Base-by-base conservation (phyloP, 64 coral and sea anemone species). In the Pocillopora verrucosa region DNA sequence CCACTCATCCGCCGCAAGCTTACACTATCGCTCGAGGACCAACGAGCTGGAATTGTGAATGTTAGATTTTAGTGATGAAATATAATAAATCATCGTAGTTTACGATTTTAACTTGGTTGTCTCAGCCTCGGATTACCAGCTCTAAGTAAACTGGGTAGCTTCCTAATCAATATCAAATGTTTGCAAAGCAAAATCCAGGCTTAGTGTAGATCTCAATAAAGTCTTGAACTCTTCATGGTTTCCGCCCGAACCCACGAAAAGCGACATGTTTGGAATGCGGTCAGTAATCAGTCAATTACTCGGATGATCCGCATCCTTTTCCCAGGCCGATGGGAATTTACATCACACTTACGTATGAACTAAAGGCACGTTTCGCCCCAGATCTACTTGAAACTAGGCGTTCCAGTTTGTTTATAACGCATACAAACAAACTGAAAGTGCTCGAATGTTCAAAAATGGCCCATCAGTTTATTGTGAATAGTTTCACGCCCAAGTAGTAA, bases 211-310 rank as follows among this genome's bases (percentile, higher is more conserved):
- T n/a, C n/a, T 20, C 10, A 70, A 70, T 5, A 25, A n/a, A 11
- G 67, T 20, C 67, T 70, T 70, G 25, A 70, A 70, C 22, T 51
- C 41, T 10, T 70, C n/a, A 30, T 70, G 67, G 25, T 70, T 70
- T 70, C 67, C 67, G 67, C 67, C 67, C 67, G 25, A 70, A 70
- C 67, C 67, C 67, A 70, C 67, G 19, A 25, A 70, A 70, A 70
- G 20, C 41, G 41, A 51, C 41, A 51, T 51, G 41, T 3, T 51
- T 51, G 67, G 20, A 24, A 25, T 70, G 67, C 11, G 19, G 19
- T 70, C 67, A 70, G 20, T 24, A 70, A 20, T 70, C 67, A 7
- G 22, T 70, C 67, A 70, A 70, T 24, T 11, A n/a, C 3, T 70
- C 25, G 41, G 67, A 70, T 24, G 67, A 20, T 11, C 67, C n/a